Evolutionary conservation across 2,113 vertebrate genomes (phyloP).

Genomic region (Solea solea): DNA sequence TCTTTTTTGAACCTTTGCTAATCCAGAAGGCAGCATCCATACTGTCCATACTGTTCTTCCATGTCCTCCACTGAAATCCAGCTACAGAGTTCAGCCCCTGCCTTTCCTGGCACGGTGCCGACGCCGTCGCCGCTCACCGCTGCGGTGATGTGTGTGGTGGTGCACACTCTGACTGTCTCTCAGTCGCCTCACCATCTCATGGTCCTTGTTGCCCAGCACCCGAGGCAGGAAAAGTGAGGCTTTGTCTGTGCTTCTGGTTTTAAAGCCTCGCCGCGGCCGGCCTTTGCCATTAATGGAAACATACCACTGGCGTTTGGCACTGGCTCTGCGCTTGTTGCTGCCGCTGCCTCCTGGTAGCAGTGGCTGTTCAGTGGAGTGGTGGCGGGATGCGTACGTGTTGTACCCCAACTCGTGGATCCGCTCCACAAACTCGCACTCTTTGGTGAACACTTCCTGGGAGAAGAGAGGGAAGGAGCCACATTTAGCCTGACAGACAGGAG

Average conservation of each 20-base stretch:
- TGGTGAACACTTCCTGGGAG: conserved; percentile 88
- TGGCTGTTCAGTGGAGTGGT: conserved; percentile 85
- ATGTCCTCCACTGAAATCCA: conserved; percentile 10
- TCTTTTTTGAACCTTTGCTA: conserved; percentile 8
- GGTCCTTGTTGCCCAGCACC: conserved; percentile 92
- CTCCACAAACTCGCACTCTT: conserved; percentile 96
- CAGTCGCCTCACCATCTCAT: conserved; percentile 85
- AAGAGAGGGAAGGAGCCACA: conserved; percentile 7
- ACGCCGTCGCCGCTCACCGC: conserved; percentile 48
- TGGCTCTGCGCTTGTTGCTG: conserved; percentile 74
- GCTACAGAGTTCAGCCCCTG: not conserved
- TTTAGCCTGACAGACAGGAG: too few species aligned
- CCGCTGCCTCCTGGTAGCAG: conserved; percentile 48
- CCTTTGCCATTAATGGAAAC: conserved; percentile 96
- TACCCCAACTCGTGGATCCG: conserved; percentile 95
- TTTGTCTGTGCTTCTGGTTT: conserved; percentile 94
- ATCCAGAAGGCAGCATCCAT: conserved; percentile 35
- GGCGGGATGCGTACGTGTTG: conserved; percentile 93
- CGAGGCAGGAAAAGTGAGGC: conserved; percentile 96
- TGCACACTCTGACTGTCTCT: conserved; percentile 72
- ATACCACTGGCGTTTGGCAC: conserved; percentile 92
- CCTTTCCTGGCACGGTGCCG: conserved; percentile 49
- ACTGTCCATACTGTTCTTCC: conserved; percentile 1
- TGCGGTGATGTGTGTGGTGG: conserved; percentile 67
- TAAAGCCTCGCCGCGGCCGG: conserved; percentile 93